phyloP scores from a whole-genome alignment of 64 coral and sea anemone genomes.

The Stichodactyla helianthus region DNA sequence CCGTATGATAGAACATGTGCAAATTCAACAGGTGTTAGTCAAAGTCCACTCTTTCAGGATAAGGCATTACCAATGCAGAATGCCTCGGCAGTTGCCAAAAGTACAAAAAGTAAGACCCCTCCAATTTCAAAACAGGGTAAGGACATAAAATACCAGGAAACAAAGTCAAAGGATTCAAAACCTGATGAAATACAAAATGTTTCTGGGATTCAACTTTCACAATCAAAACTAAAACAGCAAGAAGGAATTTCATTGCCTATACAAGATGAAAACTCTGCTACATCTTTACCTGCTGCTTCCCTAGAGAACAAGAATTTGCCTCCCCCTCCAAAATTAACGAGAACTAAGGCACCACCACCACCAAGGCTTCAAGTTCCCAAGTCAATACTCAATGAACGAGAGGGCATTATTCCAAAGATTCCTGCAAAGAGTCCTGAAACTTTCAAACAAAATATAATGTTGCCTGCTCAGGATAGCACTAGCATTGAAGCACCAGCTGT shows the following conservation, averaged over 20 bases:
- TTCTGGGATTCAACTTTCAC: slow-evolving; percentile 14
- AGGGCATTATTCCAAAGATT: slow-evolving; percentile 71
- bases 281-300: background rate
- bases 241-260: slow-evolving; percentile 14
- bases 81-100: background rate
- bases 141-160: background rate
- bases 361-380: slow-evolving; percentile 76
- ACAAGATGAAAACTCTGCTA: slow-evolving; percentile 31
- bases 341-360: slow-evolving; percentile 72
- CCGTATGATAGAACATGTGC: background rate
- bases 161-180: background rate
- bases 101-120: background rate
- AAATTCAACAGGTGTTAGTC: slow-evolving; percentile 8
- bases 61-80: background rate
- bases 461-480: background rate
- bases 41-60: background rate
- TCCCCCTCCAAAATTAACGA: slow-evolving; percentile 71
- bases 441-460: background rate
- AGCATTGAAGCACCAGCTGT: background rate
- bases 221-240: background rate
- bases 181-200: background rate
- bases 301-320: slow-evolving; percentile 32
- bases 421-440: background rate
- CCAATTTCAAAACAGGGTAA: background rate
- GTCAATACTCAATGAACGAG: slow-evolving; percentile 84